phyloP scores from a whole-genome alignment of 2,888 invertebrate genomes.

The Limnephilus marmoratus region DNA sequence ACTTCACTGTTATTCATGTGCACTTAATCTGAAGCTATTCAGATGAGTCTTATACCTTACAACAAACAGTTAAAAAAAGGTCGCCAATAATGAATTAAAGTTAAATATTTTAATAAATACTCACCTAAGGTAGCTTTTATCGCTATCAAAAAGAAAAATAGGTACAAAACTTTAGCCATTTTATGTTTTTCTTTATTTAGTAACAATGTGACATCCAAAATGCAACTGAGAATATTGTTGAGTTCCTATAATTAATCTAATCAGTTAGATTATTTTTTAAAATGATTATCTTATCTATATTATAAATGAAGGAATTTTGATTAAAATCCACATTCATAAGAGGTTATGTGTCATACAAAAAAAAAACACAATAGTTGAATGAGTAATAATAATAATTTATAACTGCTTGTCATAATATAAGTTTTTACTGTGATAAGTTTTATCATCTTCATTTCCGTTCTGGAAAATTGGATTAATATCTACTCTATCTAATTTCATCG shows the following conservation, averaged over 20 bases:
- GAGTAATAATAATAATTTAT: background rate
- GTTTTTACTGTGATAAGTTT: background rate
- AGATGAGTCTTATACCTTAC: background rate
- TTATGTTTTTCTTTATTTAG: background rate
- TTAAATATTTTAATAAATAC: background rate
- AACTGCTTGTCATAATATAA: background rate
- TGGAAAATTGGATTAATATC: background rate
- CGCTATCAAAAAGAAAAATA: background rate
- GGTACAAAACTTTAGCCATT: background rate
- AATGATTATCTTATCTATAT: slow-evolving; percentile 13
- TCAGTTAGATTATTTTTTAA: background rate
- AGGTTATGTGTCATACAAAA: background rate
- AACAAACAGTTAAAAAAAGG: background rate
- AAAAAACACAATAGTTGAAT: background rate
- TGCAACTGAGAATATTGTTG: background rate
- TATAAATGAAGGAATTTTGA: background rate
- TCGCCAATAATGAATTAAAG: background rate
- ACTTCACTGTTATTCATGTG: no score
- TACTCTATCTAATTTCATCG: background rate
- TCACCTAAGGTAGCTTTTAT: slow-evolving; percentile 18
- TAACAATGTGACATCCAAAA: background rate
- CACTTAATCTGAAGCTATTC: no score
- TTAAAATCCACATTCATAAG: background rate
- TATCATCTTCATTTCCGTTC: background rate
- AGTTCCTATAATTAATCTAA: slow-evolving; percentile 9